A percentile compares a stretch with the other conserved stretches of the same genome.
phyloP scores from a whole-genome alignment of 2,888 invertebrate genomes.

The Rotaria magnacalcarata region DNA sequence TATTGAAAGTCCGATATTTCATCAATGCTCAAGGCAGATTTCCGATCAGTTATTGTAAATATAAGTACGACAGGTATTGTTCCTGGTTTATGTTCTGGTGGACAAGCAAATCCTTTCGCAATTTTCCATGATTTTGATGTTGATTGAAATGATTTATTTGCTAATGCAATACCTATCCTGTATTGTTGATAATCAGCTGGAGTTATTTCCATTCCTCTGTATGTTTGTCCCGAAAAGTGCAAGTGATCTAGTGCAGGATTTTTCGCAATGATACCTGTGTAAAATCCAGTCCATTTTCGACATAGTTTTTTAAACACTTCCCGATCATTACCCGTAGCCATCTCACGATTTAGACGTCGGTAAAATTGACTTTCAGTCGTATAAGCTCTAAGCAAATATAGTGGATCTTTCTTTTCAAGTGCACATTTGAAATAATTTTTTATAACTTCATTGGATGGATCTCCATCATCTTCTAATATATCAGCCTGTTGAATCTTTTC shows the following conservation, averaged over 20 bases:
- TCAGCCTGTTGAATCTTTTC: neutral
- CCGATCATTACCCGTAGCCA: neutral
- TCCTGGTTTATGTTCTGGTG: neutral
- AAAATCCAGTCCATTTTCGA: neutral
- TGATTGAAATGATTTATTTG: conserved; percentile 11
- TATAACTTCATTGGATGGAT: neutral
- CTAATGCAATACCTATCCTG: neutral
- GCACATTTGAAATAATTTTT: neutral
- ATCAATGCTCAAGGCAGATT: neutral
- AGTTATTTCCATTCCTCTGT: neutral
- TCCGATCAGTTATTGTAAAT: neutral
- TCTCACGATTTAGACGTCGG: neutral
- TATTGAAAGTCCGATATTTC: neutral
- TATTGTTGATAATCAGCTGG: neutral
- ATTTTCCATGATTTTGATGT: conserved; percentile 10
- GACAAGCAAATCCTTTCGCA: neutral
- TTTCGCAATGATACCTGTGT: neutral
- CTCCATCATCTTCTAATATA: neutral
- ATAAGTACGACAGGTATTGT: neutral
- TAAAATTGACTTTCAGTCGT: neutral
- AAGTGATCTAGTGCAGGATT: neutral
- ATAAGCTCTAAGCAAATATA: neutral
- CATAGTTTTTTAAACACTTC: neutral
- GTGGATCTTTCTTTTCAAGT: neutral
- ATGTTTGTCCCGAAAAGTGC: neutral